Evolutionary conservation across 2,797 vertebrate species (phyloP), one percentile per base, ranked within the genome.

Genomic region (Bradypodion ventrale): DNA sequence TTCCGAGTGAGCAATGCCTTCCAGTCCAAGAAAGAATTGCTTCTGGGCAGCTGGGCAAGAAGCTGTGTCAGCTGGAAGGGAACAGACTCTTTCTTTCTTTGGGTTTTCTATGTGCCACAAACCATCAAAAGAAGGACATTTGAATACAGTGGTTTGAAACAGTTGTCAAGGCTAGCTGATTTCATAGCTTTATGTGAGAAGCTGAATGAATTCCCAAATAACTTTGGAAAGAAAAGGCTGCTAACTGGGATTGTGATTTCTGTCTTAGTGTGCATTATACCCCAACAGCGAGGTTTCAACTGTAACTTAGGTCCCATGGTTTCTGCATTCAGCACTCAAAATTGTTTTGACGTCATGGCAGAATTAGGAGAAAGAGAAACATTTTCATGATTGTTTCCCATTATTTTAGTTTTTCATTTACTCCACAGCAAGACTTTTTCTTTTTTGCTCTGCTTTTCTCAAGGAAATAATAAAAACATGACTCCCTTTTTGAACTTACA

Each of bases 401-500:
- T 1, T 13, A 75, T 62, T 40, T 85, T 21, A 81, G 63, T 42
- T 83, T 79, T 46, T 10, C 52, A 78, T 88, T 80, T 79, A 37
- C 75, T 86, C 44, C 52, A 3, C 23, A 29, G 32, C 44, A 52
- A 75, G 1, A 4, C 32, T 8, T 35, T 44, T n/a, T 63, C 8
- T 13, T 62, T 52, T 63, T 83, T 1, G 78, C 88, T 80, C 76
- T 63, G 76, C 81, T 78, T 56, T 80, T 88, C 4, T 15, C 52
- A 90, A 70, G 79, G 12, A 23, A n/a, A 87, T 52, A 85, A 81
- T 75, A 49, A 72, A 78, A 27, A 85, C 65, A 79, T 80, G 86
- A 91, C 84, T 79, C 52, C 44, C 87, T 84, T 81, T 91, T 62
- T 10, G 35, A 89, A 88, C 79, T 62, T 32, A 78, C 83, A 83